Percentiles rank a stretch among this genome's conserved stretches.
These are phyloP conservation scores for Drosophila mimica DNA, from an alignment of 2,888 invertebrate genomes.

Conservation along the genomic window DNA sequence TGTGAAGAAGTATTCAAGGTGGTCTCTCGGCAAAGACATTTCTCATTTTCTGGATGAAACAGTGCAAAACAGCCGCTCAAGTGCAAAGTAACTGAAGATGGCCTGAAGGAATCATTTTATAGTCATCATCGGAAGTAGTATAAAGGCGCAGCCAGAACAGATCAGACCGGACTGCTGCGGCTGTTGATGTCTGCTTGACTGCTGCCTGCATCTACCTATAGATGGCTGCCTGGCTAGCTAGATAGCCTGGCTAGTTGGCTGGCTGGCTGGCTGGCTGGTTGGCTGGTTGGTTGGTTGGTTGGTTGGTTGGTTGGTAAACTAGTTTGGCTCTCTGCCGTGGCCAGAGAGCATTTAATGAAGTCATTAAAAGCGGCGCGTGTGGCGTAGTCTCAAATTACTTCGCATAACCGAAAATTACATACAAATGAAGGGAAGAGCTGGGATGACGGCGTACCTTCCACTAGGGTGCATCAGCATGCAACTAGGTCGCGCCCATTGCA, in stretches of 20 bases:
- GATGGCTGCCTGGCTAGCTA: neutral
- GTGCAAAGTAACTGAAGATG: slow-evolving; percentile 59
- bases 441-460: neutral
- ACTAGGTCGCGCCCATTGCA: slow-evolving; percentile 47
- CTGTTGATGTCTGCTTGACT: slow-evolving; percentile 32
- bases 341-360: slow-evolving; percentile 80
- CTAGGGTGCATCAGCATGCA: slow-evolving; percentile 25
- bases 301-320: slow-evolving; percentile 40
- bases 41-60: slow-evolving; percentile 37
- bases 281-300: neutral
- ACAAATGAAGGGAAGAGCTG: slow-evolving; percentile 47
- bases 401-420: slow-evolving; percentile 83
- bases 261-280: neutral
- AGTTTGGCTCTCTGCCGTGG: slow-evolving; percentile 7
- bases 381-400: slow-evolving; percentile 83
- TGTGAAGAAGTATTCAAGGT: slow-evolving; percentile 44
- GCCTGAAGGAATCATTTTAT: slow-evolving; percentile 76
- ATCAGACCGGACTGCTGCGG: slow-evolving; percentile 6
- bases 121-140: slow-evolving; percentile 75
- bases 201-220: slow-evolving; percentile 19
- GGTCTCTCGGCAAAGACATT: slow-evolving; percentile 47
- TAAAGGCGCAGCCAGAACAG: slow-evolving; percentile 36
- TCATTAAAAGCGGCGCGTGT: slow-evolving; percentile 84
- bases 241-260: neutral
- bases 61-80: slow-evolving; percentile 24